Conservation (phyloP, 1,140 invertebrate genomes). For the Scaptodrosophila lebanonensis region DNA sequence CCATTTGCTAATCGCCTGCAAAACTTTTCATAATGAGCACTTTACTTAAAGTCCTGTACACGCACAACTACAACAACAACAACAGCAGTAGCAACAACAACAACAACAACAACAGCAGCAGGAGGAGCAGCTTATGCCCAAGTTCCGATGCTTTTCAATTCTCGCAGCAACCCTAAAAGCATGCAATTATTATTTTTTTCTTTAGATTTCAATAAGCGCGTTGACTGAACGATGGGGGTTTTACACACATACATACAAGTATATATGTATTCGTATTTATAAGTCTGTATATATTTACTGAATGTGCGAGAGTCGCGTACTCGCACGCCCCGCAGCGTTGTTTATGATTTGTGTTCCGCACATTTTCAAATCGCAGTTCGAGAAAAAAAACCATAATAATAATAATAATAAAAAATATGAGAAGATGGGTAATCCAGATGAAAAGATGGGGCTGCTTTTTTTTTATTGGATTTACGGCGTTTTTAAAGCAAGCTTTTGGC, state of each 20-base stretch:
- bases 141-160: slow-evolving; percentile 54
- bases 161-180: slow-evolving; percentile 60
- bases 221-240: neutral
- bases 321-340: slow-evolving; percentile 51
- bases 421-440: slow-evolving; percentile 14
- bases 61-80: no score
- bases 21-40: slow-evolving; percentile 65
- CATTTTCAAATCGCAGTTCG: slow-evolving; percentile 68
- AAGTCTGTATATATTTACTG: neutral
- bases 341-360: slow-evolving; percentile 66
- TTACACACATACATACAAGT: neutral
- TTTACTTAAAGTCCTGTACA: slow-evolving; percentile 29
- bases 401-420: neutral
- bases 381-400: slow-evolving; percentile 22
- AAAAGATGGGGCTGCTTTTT: neutral
- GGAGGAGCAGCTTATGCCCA: neutral
- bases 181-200: slow-evolving; percentile 59
- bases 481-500: slow-evolving; percentile 12
- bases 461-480: slow-evolving; percentile 47
- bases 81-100: no score
- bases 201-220: slow-evolving; percentile 68
- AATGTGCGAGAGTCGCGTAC: neutral
- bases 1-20: slow-evolving; percentile 45
- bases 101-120: no score
- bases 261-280: neutral